Conservation (phyloP, 2,113 vertebrate species). For the Romanogobio albipinnatus region DNA sequence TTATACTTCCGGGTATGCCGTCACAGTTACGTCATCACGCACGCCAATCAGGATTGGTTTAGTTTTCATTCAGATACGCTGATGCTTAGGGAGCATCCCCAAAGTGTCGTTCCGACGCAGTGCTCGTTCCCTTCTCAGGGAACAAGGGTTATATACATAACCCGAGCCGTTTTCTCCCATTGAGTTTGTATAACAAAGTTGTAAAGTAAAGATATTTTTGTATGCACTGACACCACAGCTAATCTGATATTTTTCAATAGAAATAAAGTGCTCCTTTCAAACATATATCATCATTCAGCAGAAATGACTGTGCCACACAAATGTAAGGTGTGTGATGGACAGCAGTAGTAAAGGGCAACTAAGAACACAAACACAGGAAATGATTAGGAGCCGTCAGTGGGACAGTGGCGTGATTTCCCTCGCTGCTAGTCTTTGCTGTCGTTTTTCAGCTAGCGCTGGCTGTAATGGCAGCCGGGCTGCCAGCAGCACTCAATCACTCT, state of each 20-base stretch:
- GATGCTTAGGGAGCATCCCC: too few species aligned
- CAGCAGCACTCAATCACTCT: constrained; percentile 74
- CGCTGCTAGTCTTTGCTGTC: constrained; percentile 61
- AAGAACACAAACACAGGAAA: constrained; percentile 67
- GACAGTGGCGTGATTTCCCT: constrained; percentile 74
- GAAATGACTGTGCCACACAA: constrained; percentile 59
- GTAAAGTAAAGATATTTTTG: neutral
- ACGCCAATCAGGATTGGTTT: too few species aligned
- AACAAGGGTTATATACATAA: too few species aligned
- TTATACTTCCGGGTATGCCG: too few species aligned
- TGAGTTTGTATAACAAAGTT: neutral
- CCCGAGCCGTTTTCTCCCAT: neutral
- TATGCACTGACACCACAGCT: neutral
- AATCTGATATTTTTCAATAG: neutral
- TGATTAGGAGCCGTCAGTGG: constrained; percentile 70
- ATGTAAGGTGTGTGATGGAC: constrained; percentile 71
- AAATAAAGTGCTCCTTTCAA: neutral
- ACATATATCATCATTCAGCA: constrained; percentile 28
- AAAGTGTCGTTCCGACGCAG: too few species aligned
- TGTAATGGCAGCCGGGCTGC: constrained; percentile 72
- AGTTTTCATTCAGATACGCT: too few species aligned
- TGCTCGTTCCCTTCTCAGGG: too few species aligned
- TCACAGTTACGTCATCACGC: too few species aligned
- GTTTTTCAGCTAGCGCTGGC: constrained; percentile 74
- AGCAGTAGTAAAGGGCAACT: constrained; percentile 69